These are phyloP conservation scores for Eleginops maclovinus DNA, from an alignment of 2,113 vertebrate genomes.

Conservation along the genomic window DNA sequence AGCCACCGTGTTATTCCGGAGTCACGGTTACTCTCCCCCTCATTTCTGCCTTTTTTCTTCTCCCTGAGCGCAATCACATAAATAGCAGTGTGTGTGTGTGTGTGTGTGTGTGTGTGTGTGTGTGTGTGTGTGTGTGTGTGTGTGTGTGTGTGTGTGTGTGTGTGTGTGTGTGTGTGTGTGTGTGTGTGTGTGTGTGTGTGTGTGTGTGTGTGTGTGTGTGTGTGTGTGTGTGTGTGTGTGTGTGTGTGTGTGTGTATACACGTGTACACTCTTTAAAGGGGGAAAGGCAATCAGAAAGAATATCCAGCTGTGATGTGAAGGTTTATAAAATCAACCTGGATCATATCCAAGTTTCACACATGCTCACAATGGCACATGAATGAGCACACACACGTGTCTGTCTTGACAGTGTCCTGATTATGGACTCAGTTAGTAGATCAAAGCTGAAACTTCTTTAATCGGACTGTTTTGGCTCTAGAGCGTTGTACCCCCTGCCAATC, in stretches of 20 bases:
- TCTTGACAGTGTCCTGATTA: conserved; percentile 10
- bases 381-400: neutral
- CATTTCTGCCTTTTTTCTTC: conserved; percentile 1
- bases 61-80: conserved; percentile 12
- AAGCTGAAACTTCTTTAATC: conserved; percentile 37
- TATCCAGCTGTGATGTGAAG: conserved; percentile 15
- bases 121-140: conserved; percentile 1
- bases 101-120: no score
- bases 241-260: neutral
- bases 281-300: conserved; percentile 12
- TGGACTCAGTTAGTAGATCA: conserved; percentile 30
- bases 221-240: neutral
- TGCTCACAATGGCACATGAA: neutral
- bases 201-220: no score
- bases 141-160: no score
- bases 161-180: no score
- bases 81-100: neutral
- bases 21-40: conserved; percentile 38
- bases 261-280: conserved; percentile 1
- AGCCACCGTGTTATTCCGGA: conserved; percentile 23
- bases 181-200: no score
- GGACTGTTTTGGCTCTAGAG: conserved; percentile 16
- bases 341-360: conserved; percentile 21
- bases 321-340: conserved; percentile 10
- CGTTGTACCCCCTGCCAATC: conserved; percentile 21